Conservation (phyloP, 1,140 invertebrate species). For the Heliconius congener region DNA sequence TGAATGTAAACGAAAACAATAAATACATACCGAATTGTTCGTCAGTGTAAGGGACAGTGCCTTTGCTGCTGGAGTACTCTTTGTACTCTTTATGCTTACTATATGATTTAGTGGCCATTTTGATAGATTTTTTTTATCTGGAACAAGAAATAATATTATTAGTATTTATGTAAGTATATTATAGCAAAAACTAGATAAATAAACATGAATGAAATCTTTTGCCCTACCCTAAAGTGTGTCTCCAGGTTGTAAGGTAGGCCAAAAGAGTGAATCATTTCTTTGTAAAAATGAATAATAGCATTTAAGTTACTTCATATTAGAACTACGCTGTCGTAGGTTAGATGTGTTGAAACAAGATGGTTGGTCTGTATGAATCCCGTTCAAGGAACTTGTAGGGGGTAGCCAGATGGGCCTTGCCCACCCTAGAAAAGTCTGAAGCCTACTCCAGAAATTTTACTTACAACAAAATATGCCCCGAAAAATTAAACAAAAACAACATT, state of each 20-base stretch:
- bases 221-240: no score
- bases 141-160: constrained; percentile 24
- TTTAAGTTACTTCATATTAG: no score
- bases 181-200: background rate
- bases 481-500: no score
- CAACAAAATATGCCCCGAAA: no score
- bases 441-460: no score
- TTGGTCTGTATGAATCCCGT: no score
- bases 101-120: constrained; percentile 75
- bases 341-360: no score
- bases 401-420: no score
- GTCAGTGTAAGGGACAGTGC: constrained; percentile 65
- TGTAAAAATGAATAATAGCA: background rate
- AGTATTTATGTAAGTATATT: background rate
- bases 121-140: constrained; percentile 54
- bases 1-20: background rate
- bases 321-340: no score
- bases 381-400: no score
- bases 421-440: no score
- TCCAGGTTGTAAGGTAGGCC: background rate
- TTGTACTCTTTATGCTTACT: constrained; percentile 78
- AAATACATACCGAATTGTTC: constrained; percentile 70
- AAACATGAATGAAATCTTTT: no score
- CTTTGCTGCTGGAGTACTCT: constrained; percentile 70
- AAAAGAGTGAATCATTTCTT: background rate